phyloP scores from a whole-genome alignment of 2,888 invertebrate species.

The Idaea aversata region DNA sequence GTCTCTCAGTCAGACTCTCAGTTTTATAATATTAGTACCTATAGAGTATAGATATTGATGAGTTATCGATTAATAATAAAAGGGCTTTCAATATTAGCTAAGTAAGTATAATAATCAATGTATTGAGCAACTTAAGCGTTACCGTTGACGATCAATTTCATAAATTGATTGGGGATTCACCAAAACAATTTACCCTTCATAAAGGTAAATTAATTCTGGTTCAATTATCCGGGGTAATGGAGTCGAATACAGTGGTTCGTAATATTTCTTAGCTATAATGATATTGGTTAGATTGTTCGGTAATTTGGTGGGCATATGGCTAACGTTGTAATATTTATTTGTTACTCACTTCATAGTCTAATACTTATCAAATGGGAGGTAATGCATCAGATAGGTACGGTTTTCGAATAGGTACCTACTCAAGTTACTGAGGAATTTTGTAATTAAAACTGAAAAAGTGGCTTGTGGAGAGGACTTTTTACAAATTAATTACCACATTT shows the following conservation, averaged over 20 bases:
- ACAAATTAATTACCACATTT: too few relatives aligned
- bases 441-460: too few relatives aligned
- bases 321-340: constrained; percentile 35
- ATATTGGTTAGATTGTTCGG: constrained; percentile 42
- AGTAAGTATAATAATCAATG: constrained; percentile 17
- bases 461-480: too few relatives aligned
- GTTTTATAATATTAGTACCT: too few relatives aligned
- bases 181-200: constrained; percentile 72
- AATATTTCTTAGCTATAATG: constrained; percentile 32
- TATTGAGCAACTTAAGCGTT: constrained; percentile 19
- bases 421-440: too few relatives aligned
- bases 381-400: too few relatives aligned
- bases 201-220: constrained; percentile 64
- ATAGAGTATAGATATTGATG: constrained; percentile 4
- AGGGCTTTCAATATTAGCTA: not conserved
- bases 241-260: constrained; percentile 24
- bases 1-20: too few relatives aligned
- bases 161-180: constrained; percentile 73
- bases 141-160: constrained; percentile 56
- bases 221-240: constrained; percentile 54
- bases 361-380: too few relatives aligned
- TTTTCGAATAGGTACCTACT: too few relatives aligned
- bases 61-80: constrained; percentile 8
- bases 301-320: constrained; percentile 45
- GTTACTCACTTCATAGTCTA: constrained; percentile 11